These are phyloP conservation scores for Acanthopagrus latus DNA, from an alignment of 2,797 vertebrate genomes.

Conservation along the genomic window DNA sequence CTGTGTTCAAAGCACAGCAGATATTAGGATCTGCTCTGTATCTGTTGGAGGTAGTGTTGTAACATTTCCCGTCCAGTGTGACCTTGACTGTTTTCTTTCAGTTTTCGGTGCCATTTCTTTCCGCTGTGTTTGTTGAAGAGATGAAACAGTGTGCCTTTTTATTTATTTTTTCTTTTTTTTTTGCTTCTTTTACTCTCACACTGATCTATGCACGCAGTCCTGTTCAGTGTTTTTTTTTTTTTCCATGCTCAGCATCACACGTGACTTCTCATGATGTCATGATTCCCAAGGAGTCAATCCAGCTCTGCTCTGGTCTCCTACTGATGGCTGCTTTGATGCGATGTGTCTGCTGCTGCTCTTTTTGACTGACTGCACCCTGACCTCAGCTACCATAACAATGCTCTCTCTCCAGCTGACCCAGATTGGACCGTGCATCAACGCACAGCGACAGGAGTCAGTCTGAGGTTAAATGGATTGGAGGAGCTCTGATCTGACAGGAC, in stretches of 20 bases:
- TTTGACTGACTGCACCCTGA: conserved; percentile 25
- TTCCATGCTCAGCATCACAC: background rate
- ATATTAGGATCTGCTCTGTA: background rate
- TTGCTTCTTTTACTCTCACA: background rate
- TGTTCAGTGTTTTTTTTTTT: background rate
- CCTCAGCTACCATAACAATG: conserved; percentile 23
- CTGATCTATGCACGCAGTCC: background rate
- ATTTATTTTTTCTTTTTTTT: background rate
- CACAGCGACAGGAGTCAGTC: conserved; percentile 26
- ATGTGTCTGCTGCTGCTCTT: background rate
- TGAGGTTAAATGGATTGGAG: conserved; percentile 39
- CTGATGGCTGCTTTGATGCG: conserved; percentile 1
- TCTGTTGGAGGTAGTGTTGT: background rate
- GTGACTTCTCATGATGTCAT: background rate
- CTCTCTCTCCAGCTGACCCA: conserved; percentile 42
- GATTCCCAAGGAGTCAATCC: background rate
- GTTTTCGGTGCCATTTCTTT: background rate
- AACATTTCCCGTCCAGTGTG: background rate
- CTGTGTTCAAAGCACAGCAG: background rate
- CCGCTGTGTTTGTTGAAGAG: background rate
- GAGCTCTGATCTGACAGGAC: conserved; percentile 58
- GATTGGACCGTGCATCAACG: conserved; percentile 26
- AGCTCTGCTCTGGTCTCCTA: background rate
- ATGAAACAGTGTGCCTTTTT: background rate
- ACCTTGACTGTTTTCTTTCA: background rate